Conservation (phyloP, 2,888 invertebrate species). For the Teleogryllus oceanicus region DNA sequence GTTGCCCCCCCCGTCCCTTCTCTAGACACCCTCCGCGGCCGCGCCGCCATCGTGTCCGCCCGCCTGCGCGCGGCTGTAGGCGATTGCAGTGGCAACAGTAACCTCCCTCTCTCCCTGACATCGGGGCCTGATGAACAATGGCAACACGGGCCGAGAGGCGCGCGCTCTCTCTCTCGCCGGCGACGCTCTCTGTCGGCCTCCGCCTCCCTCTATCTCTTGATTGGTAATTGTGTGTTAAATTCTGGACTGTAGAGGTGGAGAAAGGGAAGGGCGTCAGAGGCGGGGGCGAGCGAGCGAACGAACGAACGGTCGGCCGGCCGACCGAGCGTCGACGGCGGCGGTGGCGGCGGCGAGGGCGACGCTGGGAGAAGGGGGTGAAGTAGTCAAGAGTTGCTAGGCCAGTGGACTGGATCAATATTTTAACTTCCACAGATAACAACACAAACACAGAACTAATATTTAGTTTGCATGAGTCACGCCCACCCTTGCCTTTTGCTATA, state of each 20-base stretch:
- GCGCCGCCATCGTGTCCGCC: too few relatives aligned
- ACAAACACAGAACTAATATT: slow-evolving; percentile 39
- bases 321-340: not conserved
- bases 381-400: slow-evolving; percentile 36
- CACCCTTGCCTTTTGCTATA: slow-evolving; percentile 29
- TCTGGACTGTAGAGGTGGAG: slow-evolving; percentile 28
- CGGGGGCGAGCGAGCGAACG: not conserved
- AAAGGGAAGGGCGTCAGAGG: slow-evolving; percentile 25
- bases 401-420: slow-evolving; percentile 38
- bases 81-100: not conserved
- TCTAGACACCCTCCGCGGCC: too few relatives aligned
- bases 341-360: not conserved
- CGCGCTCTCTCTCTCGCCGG: slow-evolving; percentile 1
- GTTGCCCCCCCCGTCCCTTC: too few relatives aligned
- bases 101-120: slow-evolving; percentile 26
- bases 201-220: slow-evolving; percentile 32
- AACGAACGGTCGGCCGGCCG: not conserved
- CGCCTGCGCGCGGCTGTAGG: not conserved
- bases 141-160: slow-evolving; percentile 18
- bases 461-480: slow-evolving; percentile 38
- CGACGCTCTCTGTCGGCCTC: too few relatives aligned
- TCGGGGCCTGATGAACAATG: slow-evolving; percentile 31
- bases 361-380: slow-evolving; percentile 21
- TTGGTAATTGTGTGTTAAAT: slow-evolving; percentile 38
- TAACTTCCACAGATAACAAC: slow-evolving; percentile 38